Base-by-base conservation (phyloP, 2,888 invertebrate species). In the Notocelia uddmanniana region DNA sequence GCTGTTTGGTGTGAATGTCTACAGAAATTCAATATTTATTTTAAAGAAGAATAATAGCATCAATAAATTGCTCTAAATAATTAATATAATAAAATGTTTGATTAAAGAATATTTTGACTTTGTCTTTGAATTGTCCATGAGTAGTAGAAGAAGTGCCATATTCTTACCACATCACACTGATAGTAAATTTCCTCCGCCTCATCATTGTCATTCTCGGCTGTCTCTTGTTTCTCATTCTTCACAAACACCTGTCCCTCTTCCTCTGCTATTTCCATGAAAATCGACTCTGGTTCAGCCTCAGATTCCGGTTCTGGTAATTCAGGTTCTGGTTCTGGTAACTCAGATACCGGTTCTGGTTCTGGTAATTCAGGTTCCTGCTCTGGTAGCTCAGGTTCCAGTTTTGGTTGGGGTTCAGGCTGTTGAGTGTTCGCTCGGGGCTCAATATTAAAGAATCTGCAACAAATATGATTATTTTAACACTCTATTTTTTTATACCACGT, bases 81-180 rank as follows among this genome's bases (percentile, higher is more conserved):
- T n/a, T n/a, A n/a, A n/a, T n/a, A n/a, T n/a, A n/a, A n/a, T n/a
- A n/a, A n/a, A n/a, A n/a, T n/a, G n/a, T n/a, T n/a, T n/a, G n/a
- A n/a, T n/a, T n/a, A n/a, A n/a, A n/a, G n/a, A n/a, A n/a, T n/a
- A n/a, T n/a, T n/a, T n/a, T n/a, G n/a, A n/a, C n/a, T n/a, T n/a
- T n/a, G n/a, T n/a, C n/a, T n/a, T n/a, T n/a, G n/a, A n/a, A n/a
- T n/a, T n/a, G n/a, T n/a, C n/a, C n/a, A n/a, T n/a, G n/a, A n/a
- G n/a, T n/a, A n/a, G n/a, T n/a, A n/a, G n/a, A n/a, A n/a, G n/a
- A n/a, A n/a, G n/a, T 26, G 26, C 2, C 0, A 31, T 31, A n/a
- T n/a, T 5, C 68, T 69, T 37, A 73, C 73, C 68, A 73, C 63
- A 55, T 73, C 73, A 10, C 73, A 73, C 31, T 73, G 68, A 41